Evolutionary conservation across 2,113 vertebrate genomes (phyloP).

Genomic region (Plectropomus leopardus): DNA sequence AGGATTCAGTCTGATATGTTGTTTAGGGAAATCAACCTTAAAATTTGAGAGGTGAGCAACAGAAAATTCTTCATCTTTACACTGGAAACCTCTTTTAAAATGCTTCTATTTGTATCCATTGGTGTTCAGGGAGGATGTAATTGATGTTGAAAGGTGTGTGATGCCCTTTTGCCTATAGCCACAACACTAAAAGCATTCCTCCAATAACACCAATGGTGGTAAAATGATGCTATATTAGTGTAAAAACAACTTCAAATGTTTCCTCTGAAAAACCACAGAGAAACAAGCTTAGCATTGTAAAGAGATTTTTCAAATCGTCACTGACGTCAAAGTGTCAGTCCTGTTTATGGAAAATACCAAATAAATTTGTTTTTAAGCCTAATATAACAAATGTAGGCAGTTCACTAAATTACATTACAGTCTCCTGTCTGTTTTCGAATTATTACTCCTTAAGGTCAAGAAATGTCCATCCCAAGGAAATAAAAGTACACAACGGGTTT

Average conservation of each 20-base stretch:
- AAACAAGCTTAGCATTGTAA: slow-evolving; percentile 1
- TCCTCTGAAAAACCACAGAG: not conserved
- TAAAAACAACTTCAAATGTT: not conserved
- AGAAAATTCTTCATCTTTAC: not conserved
- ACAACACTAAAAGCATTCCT: not conserved
- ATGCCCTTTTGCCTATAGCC: not conserved
- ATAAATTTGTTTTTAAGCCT: not conserved
- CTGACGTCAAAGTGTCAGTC: not conserved
- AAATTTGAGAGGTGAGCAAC: not conserved
- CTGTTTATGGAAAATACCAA: slow-evolving; percentile 2
- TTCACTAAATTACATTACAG: not conserved
- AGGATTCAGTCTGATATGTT: not conserved
- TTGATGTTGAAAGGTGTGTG: too few relatives aligned
- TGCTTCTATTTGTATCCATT: not conserved
- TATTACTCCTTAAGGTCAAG: not conserved
- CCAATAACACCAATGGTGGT: not conserved
- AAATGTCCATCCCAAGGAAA: slow-evolving; percentile 1
- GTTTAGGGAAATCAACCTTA: not conserved
- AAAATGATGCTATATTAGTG: not conserved
- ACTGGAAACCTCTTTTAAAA: too few relatives aligned
- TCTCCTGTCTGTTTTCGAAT: not conserved
- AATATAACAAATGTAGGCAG: not conserved
- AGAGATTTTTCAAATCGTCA: not conserved
- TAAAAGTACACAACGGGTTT: not conserved
- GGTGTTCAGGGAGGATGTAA: not conserved